A percentile compares a stretch with the other conserved stretches of the same genome.
Evolutionary conservation across 1,140 invertebrate species (phyloP).

Genomic region (Drosophila erecta): DNA sequence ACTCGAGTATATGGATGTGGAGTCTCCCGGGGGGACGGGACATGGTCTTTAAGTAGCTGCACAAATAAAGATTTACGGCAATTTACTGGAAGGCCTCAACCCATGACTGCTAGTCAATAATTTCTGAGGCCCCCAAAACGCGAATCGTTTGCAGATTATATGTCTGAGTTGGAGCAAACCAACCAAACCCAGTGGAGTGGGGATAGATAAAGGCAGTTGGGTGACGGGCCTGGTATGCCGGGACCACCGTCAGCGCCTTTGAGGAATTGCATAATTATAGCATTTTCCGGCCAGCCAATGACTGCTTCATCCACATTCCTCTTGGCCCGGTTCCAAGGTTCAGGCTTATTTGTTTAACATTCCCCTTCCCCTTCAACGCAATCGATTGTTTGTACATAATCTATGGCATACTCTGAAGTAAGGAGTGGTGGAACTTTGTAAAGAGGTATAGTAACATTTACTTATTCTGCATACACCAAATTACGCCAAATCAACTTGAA

Average conservation of each 20-base stretch:
- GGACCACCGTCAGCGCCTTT: slow-evolving; percentile 82
- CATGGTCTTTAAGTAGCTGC: slow-evolving; percentile 73
- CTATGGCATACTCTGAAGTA: slow-evolving; percentile 12
- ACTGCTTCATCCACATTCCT: slow-evolving; percentile 50
- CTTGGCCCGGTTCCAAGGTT: slow-evolving; percentile 44
- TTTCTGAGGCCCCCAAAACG: slow-evolving; percentile 65
- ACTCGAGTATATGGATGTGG: background rate
- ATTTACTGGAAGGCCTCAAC: slow-evolving; percentile 72
- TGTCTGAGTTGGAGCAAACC: slow-evolving; percentile 3
- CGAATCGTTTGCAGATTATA: slow-evolving; percentile 69
- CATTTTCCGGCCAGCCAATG: slow-evolving; percentile 56
- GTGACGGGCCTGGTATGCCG: background rate
- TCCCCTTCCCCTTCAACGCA: slow-evolving; percentile 24
- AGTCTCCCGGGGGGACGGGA: slow-evolving; percentile 5
- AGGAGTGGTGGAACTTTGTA: background rate
- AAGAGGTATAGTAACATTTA: too few relatives aligned
- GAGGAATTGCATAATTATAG: slow-evolving; percentile 84
- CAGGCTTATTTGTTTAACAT: slow-evolving; percentile 66
- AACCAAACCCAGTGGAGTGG: background rate
- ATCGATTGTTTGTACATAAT: slow-evolving; percentile 51
- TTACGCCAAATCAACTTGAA: too few relatives aligned
- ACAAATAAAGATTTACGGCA: slow-evolving; percentile 81
- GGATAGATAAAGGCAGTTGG: slow-evolving; percentile 1
- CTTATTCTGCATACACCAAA: too few relatives aligned
- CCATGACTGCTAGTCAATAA: slow-evolving; percentile 73